These are phyloP conservation scores for Stegastes partitus DNA, from an alignment of 2,113 vertebrate species.

Conservation along the genomic window DNA sequence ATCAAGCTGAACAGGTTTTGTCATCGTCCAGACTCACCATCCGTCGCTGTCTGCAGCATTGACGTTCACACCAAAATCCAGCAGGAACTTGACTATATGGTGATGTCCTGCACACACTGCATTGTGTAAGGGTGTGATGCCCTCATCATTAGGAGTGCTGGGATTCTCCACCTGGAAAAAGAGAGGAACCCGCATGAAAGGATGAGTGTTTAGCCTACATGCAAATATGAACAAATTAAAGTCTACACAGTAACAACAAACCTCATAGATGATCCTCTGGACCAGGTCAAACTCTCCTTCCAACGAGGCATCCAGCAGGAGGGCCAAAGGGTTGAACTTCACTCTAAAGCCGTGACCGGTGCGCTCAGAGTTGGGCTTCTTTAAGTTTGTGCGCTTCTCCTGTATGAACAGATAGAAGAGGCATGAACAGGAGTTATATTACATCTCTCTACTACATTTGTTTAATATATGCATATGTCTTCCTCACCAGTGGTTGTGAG, in stretches of 20 bases:
- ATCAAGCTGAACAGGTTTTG: too few relatives aligned
- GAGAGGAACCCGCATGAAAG: constrained; percentile 2
- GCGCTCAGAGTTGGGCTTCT: constrained; percentile 96
- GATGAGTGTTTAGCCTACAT: not conserved
- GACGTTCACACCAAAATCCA: constrained; percentile 98
- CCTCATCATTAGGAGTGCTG: constrained; percentile 97
- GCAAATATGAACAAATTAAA: constrained; percentile 13
- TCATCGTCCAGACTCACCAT: constrained; percentile 86
- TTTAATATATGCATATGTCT: not conserved
- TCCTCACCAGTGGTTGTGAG: constrained; percentile 84
- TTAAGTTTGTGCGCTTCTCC: constrained; percentile 96
- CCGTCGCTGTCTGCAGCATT: constrained; percentile 98
- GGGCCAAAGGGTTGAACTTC: constrained; percentile 96
- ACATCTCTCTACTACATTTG: too few relatives aligned
- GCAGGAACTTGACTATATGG: constrained; percentile 96
- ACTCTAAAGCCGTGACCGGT: constrained; percentile 94
- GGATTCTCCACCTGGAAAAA: constrained; percentile 93
- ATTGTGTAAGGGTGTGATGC: constrained; percentile 97
- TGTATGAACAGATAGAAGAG: constrained; percentile 57
- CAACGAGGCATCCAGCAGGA: constrained; percentile 95
- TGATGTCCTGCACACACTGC: constrained; percentile 98
- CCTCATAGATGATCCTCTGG: constrained; percentile 98
- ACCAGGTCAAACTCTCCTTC: constrained; percentile 98
- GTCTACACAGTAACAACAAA: constrained; percentile 44
- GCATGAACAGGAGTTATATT: not conserved